Conservation (phyloP, 2,113 vertebrate genomes). For the Podocnemis expansa region DNA sequence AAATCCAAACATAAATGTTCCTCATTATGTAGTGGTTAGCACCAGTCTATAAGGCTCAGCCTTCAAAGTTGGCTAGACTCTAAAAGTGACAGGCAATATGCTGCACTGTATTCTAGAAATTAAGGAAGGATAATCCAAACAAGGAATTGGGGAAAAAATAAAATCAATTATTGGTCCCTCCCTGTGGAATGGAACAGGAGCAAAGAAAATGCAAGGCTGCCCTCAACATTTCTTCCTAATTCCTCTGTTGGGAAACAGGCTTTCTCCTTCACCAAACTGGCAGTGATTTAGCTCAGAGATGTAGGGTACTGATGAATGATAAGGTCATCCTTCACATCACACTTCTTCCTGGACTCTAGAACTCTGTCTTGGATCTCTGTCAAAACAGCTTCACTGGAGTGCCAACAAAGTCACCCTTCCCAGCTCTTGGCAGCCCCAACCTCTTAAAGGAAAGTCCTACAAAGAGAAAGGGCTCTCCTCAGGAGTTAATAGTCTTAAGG, state of each 20-base stretch:
- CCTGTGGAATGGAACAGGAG: constrained; percentile 9
- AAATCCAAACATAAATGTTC: background rate
- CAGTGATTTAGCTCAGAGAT: background rate
- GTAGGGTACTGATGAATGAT: background rate
- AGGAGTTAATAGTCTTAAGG: background rate
- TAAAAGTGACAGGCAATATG: constrained; percentile 28
- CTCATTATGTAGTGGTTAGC: background rate
- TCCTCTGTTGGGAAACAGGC: background rate
- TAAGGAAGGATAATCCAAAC: constrained; percentile 46
- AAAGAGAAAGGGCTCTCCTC: background rate
- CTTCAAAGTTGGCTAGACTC: constrained; percentile 48
- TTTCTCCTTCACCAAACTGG: background rate
- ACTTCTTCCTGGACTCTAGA: background rate
- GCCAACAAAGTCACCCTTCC: background rate
- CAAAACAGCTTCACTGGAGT: background rate
- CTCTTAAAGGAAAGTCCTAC: background rate
- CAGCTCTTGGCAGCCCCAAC: background rate
- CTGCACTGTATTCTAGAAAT: constrained; percentile 56
- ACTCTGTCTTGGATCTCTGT: background rate
- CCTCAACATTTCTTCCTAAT: background rate
- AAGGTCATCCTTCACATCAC: background rate
- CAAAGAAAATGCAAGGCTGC: background rate
- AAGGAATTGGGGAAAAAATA: background rate
- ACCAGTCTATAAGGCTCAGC: constrained; percentile 39
- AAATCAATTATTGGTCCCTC: background rate